These are phyloP conservation scores for Falco biarmicus DNA, from an alignment of 2,797 vertebrate genomes.

Conservation along the genomic window DNA sequence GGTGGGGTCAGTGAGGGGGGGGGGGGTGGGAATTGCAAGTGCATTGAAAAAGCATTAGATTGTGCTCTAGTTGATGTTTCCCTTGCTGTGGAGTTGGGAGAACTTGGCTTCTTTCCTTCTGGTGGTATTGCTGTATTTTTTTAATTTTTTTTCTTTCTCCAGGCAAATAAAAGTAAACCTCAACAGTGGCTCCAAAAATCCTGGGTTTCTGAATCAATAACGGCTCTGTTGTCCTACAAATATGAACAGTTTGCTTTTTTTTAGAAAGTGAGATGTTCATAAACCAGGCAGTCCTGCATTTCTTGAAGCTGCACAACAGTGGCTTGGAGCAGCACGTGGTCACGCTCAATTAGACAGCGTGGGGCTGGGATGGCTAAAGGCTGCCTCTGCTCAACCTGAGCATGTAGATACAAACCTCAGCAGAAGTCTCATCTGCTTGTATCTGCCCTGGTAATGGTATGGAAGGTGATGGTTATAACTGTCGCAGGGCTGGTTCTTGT, in stretches of 20 bases:
- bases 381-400: background rate
- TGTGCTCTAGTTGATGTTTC: background rate
- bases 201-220: background rate
- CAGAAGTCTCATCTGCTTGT: background rate
- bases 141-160: background rate
- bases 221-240: background rate
- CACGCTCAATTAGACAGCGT: background rate
- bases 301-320: background rate
- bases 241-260: background rate
- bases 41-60: background rate
- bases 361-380: background rate
- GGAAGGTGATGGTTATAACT: background rate
- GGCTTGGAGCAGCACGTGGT: rapidly evolving
- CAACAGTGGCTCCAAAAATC: background rate
- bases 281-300: background rate
- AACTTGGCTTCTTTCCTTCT: background rate
- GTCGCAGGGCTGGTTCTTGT: background rate
- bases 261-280: background rate
- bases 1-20: no score
- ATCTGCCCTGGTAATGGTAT: background rate
- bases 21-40: background rate
- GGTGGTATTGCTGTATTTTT: background rate
- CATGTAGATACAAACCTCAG: rapidly evolving
- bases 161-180: background rate
- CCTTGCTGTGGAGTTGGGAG: background rate